phyloP scores from a whole-genome alignment of 2,797 vertebrate species.

The Mormyrops attenuatus region DNA sequence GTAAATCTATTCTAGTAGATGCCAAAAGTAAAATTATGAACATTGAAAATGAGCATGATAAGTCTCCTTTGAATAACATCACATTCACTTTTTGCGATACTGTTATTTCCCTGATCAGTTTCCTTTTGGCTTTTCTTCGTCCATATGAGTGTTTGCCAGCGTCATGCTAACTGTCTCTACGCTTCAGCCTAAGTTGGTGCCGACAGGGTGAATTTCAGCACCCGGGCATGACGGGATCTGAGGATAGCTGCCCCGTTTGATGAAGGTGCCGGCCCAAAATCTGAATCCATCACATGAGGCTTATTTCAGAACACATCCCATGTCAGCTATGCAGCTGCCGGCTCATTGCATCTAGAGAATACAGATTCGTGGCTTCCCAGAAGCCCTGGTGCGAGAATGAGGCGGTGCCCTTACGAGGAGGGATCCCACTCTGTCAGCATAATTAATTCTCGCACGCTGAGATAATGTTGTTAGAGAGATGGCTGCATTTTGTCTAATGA shows the following conservation, averaged over 20 bases:
- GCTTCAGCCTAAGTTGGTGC: background rate
- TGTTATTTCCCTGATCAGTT: background rate
- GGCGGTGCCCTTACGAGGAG: background rate
- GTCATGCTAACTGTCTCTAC: background rate
- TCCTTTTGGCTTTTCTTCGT: background rate
- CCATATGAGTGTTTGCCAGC: background rate
- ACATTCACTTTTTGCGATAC: background rate
- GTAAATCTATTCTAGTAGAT: background rate
- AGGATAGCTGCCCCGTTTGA: background rate
- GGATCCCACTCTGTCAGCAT: constrained; percentile 9
- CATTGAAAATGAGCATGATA: background rate
- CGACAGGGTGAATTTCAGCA: background rate
- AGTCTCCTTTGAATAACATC: background rate
- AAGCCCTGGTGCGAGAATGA: background rate
- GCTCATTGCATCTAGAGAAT: background rate
- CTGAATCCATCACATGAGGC: background rate
- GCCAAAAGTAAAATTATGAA: background rate
- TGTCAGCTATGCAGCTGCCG: background rate
- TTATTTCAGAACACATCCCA: background rate
- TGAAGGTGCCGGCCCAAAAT: background rate
- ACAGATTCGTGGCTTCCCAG: background rate
- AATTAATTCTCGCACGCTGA: constrained; percentile 21
- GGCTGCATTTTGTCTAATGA: constrained; percentile 23
- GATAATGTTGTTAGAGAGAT: constrained; percentile 19
- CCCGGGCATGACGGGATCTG: background rate